Evolutionary conservation across 2,797 vertebrate species (phyloP).

Genomic region (Chaetophractus vellerosus): DNA sequence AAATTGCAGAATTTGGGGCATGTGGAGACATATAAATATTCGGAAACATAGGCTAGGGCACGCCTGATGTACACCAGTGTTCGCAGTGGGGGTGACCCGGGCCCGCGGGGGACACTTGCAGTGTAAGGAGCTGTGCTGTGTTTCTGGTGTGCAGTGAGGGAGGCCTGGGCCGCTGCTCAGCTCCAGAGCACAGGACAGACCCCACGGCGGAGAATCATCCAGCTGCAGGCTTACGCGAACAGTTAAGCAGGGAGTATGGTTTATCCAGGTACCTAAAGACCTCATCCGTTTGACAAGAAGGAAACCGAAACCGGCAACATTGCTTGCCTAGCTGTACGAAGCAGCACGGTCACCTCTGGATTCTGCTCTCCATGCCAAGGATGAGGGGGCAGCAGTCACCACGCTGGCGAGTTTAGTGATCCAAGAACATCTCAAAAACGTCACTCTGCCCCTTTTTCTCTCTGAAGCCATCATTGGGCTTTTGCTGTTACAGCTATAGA

Average conservation of each 20-base stretch:
- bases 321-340: not conserved
- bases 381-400: not conserved
- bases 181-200: not conserved
- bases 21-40: not conserved
- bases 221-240: not conserved
- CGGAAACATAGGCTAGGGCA: not conserved
- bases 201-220: not conserved
- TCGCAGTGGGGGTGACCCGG: not conserved
- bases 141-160: not conserved
- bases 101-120: not conserved
- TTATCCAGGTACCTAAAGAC: not conserved
- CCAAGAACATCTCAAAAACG: not conserved
- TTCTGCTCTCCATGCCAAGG: not conserved
- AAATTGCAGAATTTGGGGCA: slow-evolving; percentile 34
- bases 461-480: not conserved
- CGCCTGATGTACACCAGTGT: not conserved
- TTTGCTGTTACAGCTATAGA: not conserved
- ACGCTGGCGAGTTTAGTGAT: not conserved
- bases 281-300: slow-evolving; percentile 18
- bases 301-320: not conserved
- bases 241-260: not conserved
- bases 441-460: not conserved
- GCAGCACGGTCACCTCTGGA: not conserved
- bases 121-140: not conserved
- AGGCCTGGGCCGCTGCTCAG: not conserved